A percentile compares a stretch with the other conserved stretches of the same genome.
These are phyloP conservation scores for Jacana jacana DNA, from an alignment of 2,113 vertebrate species.

Conservation along the genomic window DNA sequence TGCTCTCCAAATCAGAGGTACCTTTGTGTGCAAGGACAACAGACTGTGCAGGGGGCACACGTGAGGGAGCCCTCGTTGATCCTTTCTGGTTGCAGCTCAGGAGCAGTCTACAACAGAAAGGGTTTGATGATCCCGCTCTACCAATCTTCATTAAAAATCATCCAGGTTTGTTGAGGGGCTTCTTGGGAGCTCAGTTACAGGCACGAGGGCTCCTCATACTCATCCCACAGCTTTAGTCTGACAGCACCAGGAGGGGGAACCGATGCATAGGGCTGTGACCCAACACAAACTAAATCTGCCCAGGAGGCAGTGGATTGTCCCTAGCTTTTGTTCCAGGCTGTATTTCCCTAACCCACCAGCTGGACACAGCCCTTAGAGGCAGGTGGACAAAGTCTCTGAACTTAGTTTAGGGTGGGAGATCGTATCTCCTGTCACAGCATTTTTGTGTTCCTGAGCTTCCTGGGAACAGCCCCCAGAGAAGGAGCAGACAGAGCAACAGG, in stretches of 20 bases:
- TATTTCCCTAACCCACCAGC: neutral
- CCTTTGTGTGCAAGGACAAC: neutral
- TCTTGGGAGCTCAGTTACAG: neutral
- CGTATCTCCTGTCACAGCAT: neutral
- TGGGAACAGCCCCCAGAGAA: neutral
- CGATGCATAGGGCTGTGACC: neutral
- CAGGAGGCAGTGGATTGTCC: neutral
- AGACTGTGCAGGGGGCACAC: neutral
- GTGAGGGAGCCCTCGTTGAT: neutral
- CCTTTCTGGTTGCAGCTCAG: neutral
- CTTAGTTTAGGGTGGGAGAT: neutral
- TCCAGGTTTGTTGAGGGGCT: neutral
- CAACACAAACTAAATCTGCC: neutral
- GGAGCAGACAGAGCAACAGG: neutral
- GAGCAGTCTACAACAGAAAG: neutral
- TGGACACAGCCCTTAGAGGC: neutral
- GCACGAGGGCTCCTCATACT: neutral
- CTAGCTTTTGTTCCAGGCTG: neutral
- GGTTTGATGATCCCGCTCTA: neutral
- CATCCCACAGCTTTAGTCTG: neutral
- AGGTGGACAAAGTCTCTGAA: neutral
- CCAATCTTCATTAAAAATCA: neutral
- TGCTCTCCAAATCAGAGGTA: neutral
- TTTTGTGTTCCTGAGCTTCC: neutral
- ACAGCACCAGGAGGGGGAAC: neutral